Conservation (phyloP, 2,797 vertebrate genomes). For the Gouania willdenowi region DNA sequence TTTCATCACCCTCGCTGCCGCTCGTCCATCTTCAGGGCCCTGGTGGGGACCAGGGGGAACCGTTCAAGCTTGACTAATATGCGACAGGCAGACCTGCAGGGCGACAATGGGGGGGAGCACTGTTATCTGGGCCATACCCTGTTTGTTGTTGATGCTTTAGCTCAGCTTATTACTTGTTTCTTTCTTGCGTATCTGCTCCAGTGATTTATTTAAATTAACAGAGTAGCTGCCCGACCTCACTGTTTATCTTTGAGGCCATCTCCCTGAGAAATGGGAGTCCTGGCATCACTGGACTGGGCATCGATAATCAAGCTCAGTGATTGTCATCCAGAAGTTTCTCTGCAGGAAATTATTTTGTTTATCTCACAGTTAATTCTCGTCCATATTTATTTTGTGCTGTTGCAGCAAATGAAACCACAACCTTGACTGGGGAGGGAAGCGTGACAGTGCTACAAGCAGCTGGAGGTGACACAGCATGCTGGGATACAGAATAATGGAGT, state of each 20-base stretch:
- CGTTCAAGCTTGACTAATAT: conserved; percentile 68
- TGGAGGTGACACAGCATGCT: conserved; percentile 70
- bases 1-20: conserved; percentile 50
- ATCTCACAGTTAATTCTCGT: conserved; percentile 56
- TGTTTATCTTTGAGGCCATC: conserved; percentile 11
- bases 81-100: conserved; percentile 60
- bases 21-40: conserved; percentile 52
- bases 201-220: conserved; percentile 46
- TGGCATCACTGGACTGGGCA: conserved; percentile 8
- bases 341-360: conserved; percentile 48
- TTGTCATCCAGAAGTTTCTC: conserved; percentile 63
- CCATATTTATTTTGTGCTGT: conserved; percentile 51
- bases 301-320: conserved; percentile 37
- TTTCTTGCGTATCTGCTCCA: conserved; percentile 29
- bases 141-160: conserved; percentile 49
- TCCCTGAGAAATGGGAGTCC: conserved; percentile 43
- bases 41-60: conserved; percentile 29
- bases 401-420: conserved; percentile 59
- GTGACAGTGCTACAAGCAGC: conserved; percentile 51
- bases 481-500: conserved; percentile 71
- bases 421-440: conserved; percentile 30
- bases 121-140: conserved; percentile 54
- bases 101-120: conserved; percentile 53
- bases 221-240: conserved; percentile 52
- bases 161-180: conserved; percentile 19